Percentiles rank a stretch among this genome's conserved stretches.
phyloP scores from a whole-genome alignment of 2,888 invertebrate genomes.

The Eledona agricola region DNA sequence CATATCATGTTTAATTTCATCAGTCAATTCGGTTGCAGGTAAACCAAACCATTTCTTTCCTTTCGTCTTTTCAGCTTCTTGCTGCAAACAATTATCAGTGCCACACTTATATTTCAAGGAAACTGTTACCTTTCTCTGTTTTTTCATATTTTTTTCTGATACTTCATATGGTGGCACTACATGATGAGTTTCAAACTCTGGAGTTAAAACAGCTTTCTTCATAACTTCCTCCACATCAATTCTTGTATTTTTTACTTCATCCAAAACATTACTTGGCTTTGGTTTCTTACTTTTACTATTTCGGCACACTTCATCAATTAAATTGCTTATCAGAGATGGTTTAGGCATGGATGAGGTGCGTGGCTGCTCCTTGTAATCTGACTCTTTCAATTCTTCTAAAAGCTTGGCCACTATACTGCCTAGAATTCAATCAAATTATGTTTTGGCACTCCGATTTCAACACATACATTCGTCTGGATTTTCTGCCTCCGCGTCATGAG shows the following conservation, averaged over 20 bases:
- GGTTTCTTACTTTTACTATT: conserved; percentile 49
- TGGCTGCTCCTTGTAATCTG: conserved; percentile 6
- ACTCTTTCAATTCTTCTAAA: conserved; percentile 44
- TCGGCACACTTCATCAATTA: conserved; percentile 41
- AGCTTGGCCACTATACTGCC: conserved; percentile 37
- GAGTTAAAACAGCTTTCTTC: conserved; percentile 69
- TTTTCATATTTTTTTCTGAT: conserved; percentile 68
- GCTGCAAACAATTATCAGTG: conserved; percentile 60
- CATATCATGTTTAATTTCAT: conserved; percentile 87
- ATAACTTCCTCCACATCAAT: conserved; percentile 67
- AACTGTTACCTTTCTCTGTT: conserved; percentile 65
- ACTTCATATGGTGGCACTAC: conserved; percentile 68
- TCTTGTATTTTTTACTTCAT: conserved; percentile 49
- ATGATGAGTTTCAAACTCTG: conserved; percentile 73
- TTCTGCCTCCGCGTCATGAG: no score
- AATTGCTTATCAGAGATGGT: no score
- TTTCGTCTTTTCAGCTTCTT: conserved; percentile 80
- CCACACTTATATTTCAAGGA: not conserved
- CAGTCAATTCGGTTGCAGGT: conserved; percentile 87
- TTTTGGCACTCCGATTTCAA: not conserved
- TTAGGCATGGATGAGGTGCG: no score
- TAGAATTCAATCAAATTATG: not conserved
- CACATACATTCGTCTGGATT: no score
- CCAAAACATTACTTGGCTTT: conserved; percentile 53
- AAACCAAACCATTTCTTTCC: conserved; percentile 91